Percentiles rank a stretch among this genome's conserved stretches.
phyloP scores from a whole-genome alignment of 2,797 vertebrate genomes.

The Pipistrellus kuhlii region DNA sequence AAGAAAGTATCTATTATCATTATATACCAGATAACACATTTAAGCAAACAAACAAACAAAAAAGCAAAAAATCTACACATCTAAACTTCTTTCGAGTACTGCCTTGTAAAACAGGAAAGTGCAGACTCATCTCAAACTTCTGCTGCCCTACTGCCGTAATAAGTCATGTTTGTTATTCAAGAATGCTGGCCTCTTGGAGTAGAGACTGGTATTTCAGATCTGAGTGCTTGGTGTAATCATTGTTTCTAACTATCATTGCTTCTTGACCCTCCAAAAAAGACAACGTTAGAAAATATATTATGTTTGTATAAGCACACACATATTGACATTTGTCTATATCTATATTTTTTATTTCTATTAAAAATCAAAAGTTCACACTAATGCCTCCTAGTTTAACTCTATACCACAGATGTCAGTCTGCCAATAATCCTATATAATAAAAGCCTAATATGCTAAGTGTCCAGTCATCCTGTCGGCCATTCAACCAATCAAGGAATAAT shows the following conservation, averaged over 20 bases:
- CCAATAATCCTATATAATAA: background rate
- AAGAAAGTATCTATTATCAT: slow-evolving; percentile 14
- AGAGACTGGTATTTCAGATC: background rate
- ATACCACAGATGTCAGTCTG: background rate
- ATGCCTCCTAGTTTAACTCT: background rate
- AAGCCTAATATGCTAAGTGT: too few species aligned
- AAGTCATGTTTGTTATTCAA: background rate
- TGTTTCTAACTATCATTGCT: background rate
- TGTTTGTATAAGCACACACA: background rate
- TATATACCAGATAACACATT: slow-evolving; percentile 21
- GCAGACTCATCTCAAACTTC: background rate
- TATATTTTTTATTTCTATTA: background rate
- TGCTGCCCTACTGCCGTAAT: background rate
- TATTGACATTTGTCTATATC: background rate
- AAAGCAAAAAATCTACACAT: background rate
- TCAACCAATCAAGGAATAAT: too few species aligned
- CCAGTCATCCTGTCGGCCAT: too few species aligned
- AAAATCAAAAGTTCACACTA: background rate
- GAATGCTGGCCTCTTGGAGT: background rate
- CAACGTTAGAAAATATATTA: background rate
- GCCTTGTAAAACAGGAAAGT: background rate
- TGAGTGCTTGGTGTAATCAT: background rate
- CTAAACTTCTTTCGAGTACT: background rate
- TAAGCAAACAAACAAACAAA: background rate
- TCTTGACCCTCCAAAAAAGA: background rate